Base-by-base conservation (phyloP, 2,797 vertebrate genomes). In the Zenarchopterus dispar region DNA sequence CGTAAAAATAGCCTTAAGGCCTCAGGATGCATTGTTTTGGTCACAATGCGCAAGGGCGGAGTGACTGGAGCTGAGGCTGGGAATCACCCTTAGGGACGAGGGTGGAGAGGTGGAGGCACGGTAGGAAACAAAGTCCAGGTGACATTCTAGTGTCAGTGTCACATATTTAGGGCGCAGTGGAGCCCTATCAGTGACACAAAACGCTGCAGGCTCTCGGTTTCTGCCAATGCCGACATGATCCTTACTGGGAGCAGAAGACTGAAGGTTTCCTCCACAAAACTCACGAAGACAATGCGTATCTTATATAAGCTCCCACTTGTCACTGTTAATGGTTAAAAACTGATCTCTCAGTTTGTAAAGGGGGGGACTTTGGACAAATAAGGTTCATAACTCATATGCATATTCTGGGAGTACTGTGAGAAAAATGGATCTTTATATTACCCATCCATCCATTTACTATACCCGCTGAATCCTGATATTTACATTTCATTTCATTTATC, bases 111-210 rank as follows among this genome's bases (percentile, higher is more conserved):
- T 64, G 77, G 84, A 84, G 84, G 79, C 82, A 85, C 74, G 52
- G 77, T 70, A 73, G 49, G 71, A 75, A 84, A 93, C 91, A 93
- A 93, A 92, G 91, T 91, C 81, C 84, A 77, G 80, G 90, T 92
- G 91, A 91, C 89, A 90, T 86, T 78, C 60, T 64, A 89, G 90
- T 84, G 86, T 91, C 86, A 66, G 82, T 90, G 89, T 89, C 86
- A 45, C 79, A 84, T 72, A 81, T 82, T 88, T 75, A 83, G 67
- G 66, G 76, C 72, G 76, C 71, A 51, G 54, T 42, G 45, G 65
- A 66, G 75, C 17, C 60, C 44, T 93, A 93, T 94, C 91, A 3
- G 78, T 93, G 85, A 88, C 93, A 76, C 63, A 80, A 77, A 76
- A 6, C 7, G 75, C 93, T 63, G 74, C 52, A 2, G 91, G 92